Base-by-base conservation (phyloP, 2,113 vertebrate genomes). In the Lota lota region DNA sequence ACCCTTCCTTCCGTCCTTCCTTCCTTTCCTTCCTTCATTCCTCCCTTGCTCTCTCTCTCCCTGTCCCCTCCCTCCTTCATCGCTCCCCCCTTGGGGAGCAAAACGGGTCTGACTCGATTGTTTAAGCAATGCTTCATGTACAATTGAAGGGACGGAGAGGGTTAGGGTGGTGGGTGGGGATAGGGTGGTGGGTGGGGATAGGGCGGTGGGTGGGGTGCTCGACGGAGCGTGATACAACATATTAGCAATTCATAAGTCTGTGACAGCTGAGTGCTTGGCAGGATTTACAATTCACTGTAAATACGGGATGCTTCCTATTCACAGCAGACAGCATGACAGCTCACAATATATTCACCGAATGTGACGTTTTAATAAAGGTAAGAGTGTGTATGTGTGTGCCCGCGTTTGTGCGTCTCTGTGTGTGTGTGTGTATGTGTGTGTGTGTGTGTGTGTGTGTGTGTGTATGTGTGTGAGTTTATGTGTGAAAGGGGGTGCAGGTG, bases 201-300 rank as follows among this genome's bases (percentile, higher is more conserved):
- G 74, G 76, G 72, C 68, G 73, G 77, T 79, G 72, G 71, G 75
- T 65, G 72, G 63, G 59, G 79, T 78, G 76, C 4, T 81, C 77
- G 63, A 69, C 77, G 75, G 79, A 4, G 62, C 58, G 56, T 85
- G 84, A 88, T 88, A 79, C 81, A 83, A 83, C 83, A 76, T 83
- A 87, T 90, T 90, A 90, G 88, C 88, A 88, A 90, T 90, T 90
- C 87, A 88, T 88, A 88, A 88, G 84, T 73, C 74, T 76, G 73
- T 81, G 85, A 88, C 87, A 88, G 83, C 85, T 83, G 85, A 87
- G 79, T 78, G 80, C 83, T 86, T 56, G 69, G 78, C 80, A 63
- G 70, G 81, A 87, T 90, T 88, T 90, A 90, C 87, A 79, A 85
- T 88, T 85, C 85, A 83, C 83, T 88, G 88, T 90, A 88, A 90